Conservation (phyloP, 2,113 vertebrate genomes). For the Athene cunicularia region DNA sequence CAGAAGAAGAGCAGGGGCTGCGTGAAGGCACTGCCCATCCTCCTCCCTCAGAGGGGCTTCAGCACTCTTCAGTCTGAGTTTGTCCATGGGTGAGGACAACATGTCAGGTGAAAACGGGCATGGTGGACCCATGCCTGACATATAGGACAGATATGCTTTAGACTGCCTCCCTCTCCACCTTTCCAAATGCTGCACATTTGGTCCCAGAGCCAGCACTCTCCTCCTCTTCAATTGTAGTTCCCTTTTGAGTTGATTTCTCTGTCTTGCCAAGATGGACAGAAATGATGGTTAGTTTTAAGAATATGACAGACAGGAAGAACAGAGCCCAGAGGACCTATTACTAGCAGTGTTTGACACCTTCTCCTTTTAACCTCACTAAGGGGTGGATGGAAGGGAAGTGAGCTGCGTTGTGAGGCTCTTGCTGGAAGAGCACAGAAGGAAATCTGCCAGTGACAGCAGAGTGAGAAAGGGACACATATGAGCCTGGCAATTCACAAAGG, state of each 20-base stretch:
- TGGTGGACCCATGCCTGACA: neutral
- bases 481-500: neutral
- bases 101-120: neutral
- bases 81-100: neutral
- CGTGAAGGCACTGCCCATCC: fast-evolving
- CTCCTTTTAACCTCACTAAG: neutral
- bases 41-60: neutral
- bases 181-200: neutral
- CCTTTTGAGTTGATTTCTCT: neutral
- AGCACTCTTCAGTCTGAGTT: neutral
- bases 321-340: neutral
- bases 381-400: neutral
- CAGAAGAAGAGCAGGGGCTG: neutral
- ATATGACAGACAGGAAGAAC: neutral
- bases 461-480: neutral
- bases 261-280: neutral
- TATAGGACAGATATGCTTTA: neutral
- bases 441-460: neutral
- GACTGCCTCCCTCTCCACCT: neutral
- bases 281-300: neutral
- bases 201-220: neutral
- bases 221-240: neutral
- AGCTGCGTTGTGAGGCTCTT: neutral
- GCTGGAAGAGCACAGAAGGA: neutral
- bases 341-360: neutral